A percentile compares a stretch with the other conserved stretches of the same genome.
Conservation (phyloP, 2,113 vertebrate genomes). For the Oryzias javanicus region DNA sequence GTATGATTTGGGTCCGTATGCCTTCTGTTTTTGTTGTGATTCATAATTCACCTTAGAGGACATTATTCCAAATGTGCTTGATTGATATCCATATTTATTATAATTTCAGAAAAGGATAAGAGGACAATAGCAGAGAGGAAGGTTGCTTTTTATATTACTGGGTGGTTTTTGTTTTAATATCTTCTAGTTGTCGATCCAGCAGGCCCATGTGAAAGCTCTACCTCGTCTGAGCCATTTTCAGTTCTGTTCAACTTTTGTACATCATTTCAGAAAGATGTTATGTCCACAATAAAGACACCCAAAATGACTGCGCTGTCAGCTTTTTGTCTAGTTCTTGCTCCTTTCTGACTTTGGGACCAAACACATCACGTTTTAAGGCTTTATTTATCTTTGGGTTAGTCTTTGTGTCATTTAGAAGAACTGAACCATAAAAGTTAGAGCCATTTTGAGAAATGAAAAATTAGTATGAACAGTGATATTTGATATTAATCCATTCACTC, state of each 20-base stretch:
- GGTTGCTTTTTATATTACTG: constrained; percentile 57
- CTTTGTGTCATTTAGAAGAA: no score
- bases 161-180: constrained; percentile 49
- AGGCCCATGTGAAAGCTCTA: constrained; percentile 87
- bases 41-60: constrained; percentile 78
- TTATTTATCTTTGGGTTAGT: no score
- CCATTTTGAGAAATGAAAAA: no score
- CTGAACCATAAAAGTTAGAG: no score
- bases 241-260: constrained; percentile 84
- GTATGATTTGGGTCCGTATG: constrained; percentile 64
- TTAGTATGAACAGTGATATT: no score
- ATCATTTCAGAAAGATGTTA: constrained; percentile 85
- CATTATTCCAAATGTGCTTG: constrained; percentile 84
- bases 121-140: constrained; percentile 64
- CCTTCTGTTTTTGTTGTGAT: constrained; percentile 62
- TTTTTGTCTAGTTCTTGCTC: constrained; percentile 37
- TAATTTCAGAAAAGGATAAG: constrained; percentile 79
- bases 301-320: constrained; percentile 64
- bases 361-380: background rate
- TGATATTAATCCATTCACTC: no score
- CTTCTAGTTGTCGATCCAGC: constrained; percentile 81
- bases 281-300: constrained; percentile 91
- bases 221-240: constrained; percentile 89
- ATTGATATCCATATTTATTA: constrained; percentile 92
- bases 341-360: constrained; percentile 19